Conservation (phyloP, 2,888 invertebrate species). For the Volucella inflata region DNA sequence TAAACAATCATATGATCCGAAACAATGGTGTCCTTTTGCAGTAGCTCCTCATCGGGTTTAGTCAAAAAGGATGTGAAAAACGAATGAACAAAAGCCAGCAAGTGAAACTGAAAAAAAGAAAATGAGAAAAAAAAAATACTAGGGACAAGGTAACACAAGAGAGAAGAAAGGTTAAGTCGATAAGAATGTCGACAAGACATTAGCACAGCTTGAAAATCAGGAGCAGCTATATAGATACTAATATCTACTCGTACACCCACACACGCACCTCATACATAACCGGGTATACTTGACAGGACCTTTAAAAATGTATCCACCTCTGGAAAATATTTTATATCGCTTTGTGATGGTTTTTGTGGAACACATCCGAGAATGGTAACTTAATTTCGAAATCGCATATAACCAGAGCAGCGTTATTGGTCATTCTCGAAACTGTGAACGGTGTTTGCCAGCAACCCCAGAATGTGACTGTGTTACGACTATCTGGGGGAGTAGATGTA, state of each 20-base stretch:
- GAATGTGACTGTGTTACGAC: conserved; percentile 7
- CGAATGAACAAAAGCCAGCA: background rate
- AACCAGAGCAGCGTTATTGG: conserved; percentile 8
- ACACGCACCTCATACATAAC: background rate
- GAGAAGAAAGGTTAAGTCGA: conserved; percentile 39
- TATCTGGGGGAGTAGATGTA: too few relatives aligned
- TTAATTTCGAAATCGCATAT: conserved; percentile 67
- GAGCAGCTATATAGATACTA: conserved; percentile 15
- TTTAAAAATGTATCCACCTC: conserved; percentile 61
- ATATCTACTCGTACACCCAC: background rate
- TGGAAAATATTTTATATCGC: conserved; percentile 48
- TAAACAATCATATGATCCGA: conserved; percentile 67
- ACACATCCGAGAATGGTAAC: conserved; percentile 59
- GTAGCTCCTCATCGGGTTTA: conserved; percentile 27
- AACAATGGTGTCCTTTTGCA: conserved; percentile 60
- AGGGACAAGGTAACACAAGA: conserved; percentile 31
- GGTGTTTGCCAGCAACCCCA: conserved; percentile 1
- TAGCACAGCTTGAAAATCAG: conserved; percentile 67
- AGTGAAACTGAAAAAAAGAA: background rate
- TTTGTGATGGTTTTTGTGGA: conserved; percentile 41
- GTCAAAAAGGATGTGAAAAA: conserved; percentile 36
- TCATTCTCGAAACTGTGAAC: conserved; percentile 41
- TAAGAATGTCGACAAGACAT: conserved; percentile 65
- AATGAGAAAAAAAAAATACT: conserved; percentile 2
- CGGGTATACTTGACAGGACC: background rate